Conservation (phyloP, 2,113 vertebrate species). For the Sorex fumeus region DNA sequence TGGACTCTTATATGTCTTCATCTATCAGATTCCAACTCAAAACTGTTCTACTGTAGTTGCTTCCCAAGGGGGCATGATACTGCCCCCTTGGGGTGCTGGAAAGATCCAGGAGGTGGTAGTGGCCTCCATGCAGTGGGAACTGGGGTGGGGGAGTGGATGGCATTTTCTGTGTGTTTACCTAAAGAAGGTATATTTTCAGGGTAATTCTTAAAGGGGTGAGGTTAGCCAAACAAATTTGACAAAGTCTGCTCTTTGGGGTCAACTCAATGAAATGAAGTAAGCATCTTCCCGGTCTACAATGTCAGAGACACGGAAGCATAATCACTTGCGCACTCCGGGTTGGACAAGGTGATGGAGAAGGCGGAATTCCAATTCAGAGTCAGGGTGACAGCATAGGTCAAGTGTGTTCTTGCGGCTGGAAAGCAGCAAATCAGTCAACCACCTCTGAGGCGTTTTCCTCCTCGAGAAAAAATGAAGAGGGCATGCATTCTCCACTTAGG, state of each 20-base stretch:
- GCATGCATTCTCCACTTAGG: not conserved
- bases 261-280: not conserved
- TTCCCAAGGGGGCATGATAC: no score
- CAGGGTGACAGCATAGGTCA: not conserved
- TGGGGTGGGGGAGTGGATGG: no score
- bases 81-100: no score
- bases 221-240: no score
- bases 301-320: not conserved
- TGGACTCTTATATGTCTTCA: not conserved
- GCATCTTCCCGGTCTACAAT: not conserved
- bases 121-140: no score
- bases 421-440: not conserved
- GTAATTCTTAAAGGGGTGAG: no score
- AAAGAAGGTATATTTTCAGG: no score
- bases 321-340: not conserved
- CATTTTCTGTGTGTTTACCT: no score
- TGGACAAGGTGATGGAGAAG: not conserved
- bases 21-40: not conserved
- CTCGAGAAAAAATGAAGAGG: not conserved
- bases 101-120: no score
- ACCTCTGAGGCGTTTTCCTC: not conserved
- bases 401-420: not conserved
- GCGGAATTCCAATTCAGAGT: not conserved
- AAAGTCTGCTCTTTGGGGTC: no score
- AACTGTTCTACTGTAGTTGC: not conserved